Evolutionary conservation across 2,888 invertebrate species (phyloP), one percentile per base, ranked within the genome.

Genomic region (Heteromurus nitidus): DNA sequence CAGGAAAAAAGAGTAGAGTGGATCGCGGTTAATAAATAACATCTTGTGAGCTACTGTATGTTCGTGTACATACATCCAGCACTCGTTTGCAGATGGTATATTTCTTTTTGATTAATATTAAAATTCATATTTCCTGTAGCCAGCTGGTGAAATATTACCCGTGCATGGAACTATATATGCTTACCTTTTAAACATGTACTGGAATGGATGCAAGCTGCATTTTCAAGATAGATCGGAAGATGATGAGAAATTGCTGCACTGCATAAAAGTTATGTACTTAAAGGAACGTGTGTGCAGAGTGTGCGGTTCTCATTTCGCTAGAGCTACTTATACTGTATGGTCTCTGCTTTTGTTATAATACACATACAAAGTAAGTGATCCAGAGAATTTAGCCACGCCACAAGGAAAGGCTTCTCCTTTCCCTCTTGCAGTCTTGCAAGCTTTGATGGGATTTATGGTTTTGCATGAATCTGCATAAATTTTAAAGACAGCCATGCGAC

Each of bases 391-490:
- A 68, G 18, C 55, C 3, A 24, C n/a, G 31, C 65, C 24, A 24
- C 44, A 7, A 20, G 24, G 20, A 42, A 53, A 31, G n/a, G 30
- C 62, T 60, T 44, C 60, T 72, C 24, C 42, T 70, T 62, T 11
- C 60, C 58, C 20, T 11, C 53, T n/a, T n/a, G n/a, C n/a, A n/a
- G n/a, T n/a, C 26, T 55, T 9, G 55, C 18, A n/a, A 26, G 70
- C 44, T 28, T 53, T 65, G 67, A 67, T 75, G 60, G 67, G 76
- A 76, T 76, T 68, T 69, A 76, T 69, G 76, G 76, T 60, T 76
- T 76, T 76, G 69, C 68, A 76, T 76, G 67, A 76, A 76, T 76
- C 62, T 76, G 68, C 76, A 76, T 76, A n/a, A n/a, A 68, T 68
- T 47, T 74, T 74, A 74, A 65, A 65, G 24, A 65, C 42, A 44